A percentile compares a stretch with the other conserved stretches of the same genome.
Conservation (phyloP, 2,888 invertebrate genomes). For the Cheilosia grossa region DNA sequence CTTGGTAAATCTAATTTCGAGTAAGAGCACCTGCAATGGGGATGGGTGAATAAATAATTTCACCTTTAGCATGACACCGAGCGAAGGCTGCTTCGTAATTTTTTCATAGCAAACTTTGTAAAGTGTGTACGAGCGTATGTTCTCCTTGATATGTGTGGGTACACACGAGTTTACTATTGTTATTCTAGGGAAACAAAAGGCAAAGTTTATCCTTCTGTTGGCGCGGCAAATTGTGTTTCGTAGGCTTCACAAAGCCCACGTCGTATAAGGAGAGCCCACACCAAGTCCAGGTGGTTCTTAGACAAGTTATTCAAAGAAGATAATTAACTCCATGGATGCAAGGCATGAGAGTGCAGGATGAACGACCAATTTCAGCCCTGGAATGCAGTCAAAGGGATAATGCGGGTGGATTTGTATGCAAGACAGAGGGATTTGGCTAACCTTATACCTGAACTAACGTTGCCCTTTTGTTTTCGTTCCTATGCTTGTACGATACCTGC, state of each 20-base stretch:
- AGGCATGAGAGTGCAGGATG: too few relatives aligned
- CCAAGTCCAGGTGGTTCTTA: too few relatives aligned
- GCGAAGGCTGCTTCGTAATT: slow-evolving; percentile 16
- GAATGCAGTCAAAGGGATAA: too few relatives aligned
- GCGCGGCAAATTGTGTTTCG: slow-evolving; percentile 6
- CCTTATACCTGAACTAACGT: too few relatives aligned
- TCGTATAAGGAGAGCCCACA: too few relatives aligned
- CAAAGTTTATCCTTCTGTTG: slow-evolving; percentile 37
- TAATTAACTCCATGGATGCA: too few relatives aligned
- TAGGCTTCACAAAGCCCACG: slow-evolving; percentile 11
- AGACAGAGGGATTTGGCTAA: too few relatives aligned
- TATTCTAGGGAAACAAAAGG: slow-evolving; percentile 40
- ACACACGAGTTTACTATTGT: slow-evolving; percentile 5
- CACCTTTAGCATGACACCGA: slow-evolving; percentile 56
- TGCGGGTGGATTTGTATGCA: too few relatives aligned
- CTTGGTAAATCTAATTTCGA: slow-evolving; percentile 43
- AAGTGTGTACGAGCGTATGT: slow-evolving; percentile 1
- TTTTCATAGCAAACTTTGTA: slow-evolving; percentile 19
- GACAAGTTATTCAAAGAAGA: too few relatives aligned
- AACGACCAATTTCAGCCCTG: too few relatives aligned
- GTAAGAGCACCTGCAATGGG: slow-evolving; percentile 14
- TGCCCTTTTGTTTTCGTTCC: too few relatives aligned
- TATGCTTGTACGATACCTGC: too few relatives aligned
- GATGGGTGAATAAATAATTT: slow-evolving; percentile 26
- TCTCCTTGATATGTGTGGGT: not conserved